phyloP scores from a whole-genome alignment of 2,888 invertebrate species.

The Teinopalpus imperialis region DNA sequence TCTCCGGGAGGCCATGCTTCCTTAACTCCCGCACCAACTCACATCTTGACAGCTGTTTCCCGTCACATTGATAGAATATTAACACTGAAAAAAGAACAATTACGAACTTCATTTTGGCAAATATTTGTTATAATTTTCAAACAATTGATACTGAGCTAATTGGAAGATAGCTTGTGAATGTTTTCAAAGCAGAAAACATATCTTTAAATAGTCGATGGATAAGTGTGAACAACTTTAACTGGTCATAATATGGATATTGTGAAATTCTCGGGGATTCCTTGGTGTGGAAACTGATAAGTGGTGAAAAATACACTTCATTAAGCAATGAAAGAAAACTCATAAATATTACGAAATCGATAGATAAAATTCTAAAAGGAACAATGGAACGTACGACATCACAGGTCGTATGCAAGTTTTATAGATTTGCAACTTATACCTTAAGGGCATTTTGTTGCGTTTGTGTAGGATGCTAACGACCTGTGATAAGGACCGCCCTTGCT shows the following conservation, averaged over 20 bases:
- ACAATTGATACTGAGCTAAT: too few relatives aligned
- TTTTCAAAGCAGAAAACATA: not conserved
- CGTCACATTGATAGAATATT: conserved; percentile 3
- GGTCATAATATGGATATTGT: too few relatives aligned
- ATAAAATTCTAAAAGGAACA: not conserved
- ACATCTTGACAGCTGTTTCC: conserved; percentile 35
- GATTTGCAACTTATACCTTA: too few relatives aligned
- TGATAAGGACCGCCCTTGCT: too few relatives aligned
- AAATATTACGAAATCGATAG: not conserved
- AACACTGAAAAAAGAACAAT: conserved; percentile 1
- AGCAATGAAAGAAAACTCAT: not conserved
- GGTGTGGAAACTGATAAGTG: not conserved
- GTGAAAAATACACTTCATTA: too few relatives aligned
- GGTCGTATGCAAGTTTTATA: too few relatives aligned
- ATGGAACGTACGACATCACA: too few relatives aligned
- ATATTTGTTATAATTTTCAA: too few relatives aligned
- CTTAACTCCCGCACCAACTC: conserved; percentile 45
- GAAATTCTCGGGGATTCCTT: too few relatives aligned
- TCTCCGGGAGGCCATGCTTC: conserved; percentile 45
- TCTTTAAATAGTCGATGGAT: not conserved
- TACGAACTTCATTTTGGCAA: conserved; percentile 4
- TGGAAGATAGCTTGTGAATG: not conserved
- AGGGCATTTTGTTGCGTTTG: too few relatives aligned
- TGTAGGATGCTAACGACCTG: too few relatives aligned
- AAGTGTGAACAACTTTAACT: too few relatives aligned